phyloP scores from a whole-genome alignment of 2,113 vertebrate genomes.

The Lampris megalopsis region DNA sequence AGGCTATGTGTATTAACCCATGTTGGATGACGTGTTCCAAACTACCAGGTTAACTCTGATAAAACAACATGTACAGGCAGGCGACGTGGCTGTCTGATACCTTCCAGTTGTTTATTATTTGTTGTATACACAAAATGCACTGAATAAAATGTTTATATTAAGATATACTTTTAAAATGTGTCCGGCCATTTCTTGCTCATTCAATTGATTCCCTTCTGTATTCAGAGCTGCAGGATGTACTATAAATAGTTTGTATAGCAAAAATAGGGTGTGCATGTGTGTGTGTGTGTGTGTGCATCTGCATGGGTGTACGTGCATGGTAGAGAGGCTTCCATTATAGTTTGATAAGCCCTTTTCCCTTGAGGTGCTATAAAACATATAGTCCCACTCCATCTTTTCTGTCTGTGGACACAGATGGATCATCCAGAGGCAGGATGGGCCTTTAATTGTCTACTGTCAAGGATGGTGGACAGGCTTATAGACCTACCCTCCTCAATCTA shows the following conservation, averaged over 20 bases:
- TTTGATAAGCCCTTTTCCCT: constrained; percentile 1
- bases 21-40: constrained; percentile 93
- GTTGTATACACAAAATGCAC: constrained; percentile 99
- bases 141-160: constrained; percentile 98
- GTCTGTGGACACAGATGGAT: constrained; percentile 71
- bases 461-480: constrained; percentile 21
- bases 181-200: constrained; percentile 60
- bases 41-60: constrained; percentile 83
- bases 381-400: constrained; percentile 40
- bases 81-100: constrained; percentile 85
- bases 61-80: constrained; percentile 86
- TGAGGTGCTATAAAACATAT: constrained; percentile 20
- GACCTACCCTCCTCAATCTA: constrained; percentile 21
- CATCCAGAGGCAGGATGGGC: constrained; percentile 35
- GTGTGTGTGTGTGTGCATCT: background rate
- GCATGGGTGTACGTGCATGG: background rate
- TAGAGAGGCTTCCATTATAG: background rate
- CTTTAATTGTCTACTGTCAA: constrained; percentile 75
- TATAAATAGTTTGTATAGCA: background rate
- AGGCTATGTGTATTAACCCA: constrained; percentile 96
- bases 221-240: too few relatives aligned
- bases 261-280: background rate
- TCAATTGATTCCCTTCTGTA: background rate
- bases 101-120: constrained; percentile 97
- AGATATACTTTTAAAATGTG: constrained; percentile 88